Base-by-base conservation (phyloP, 2,797 vertebrate species). In the Lithobates sylvaticus region DNA sequence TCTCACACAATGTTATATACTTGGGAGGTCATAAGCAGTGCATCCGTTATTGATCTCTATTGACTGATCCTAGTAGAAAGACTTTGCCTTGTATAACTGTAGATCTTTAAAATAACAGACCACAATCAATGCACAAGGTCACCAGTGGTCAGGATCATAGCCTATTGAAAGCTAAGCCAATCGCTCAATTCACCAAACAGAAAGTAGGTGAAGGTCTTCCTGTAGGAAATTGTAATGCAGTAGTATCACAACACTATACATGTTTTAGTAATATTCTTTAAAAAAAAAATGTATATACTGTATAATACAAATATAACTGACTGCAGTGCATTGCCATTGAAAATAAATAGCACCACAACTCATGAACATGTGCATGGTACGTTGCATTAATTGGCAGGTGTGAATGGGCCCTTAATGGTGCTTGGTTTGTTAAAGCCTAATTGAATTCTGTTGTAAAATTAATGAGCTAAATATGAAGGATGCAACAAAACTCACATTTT, bases 91-190 rank as follows among this genome's bases (percentile, higher is more conserved):
- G 54, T 68, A 76, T 54, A 69, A 64, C 42, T 18, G 39, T 50
- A 4, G 26, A 50, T 83, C 81, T 65, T 9, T 65, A 29, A 47
- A 76, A 76, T 29, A 68, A 68, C 26, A 34, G 81, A 29, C 10
- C 50, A 32, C 32, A 42, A 71, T 71, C 67, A 23, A 84, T 77
- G 27, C 5, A 26, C 81, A 58, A 76, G 39, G 61, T 76, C 74
- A 42, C 15, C 76, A 7, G 15, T 4, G 1, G 13, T 12, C 29
- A 6, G 5, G 47, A 16, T 18, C 42, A 23, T 3, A 15, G 10
- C 26, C 68, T 61, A 27, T 26, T 29, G 54, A 29, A 21, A 16
- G 69, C 78, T 23, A 2, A 15, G 26, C 26, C n/a, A 42, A 27
- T 82, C 26, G 5, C 26, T 58, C 61, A 42, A 26, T 47, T 47